Evolutionary conservation across 2,113 vertebrate species (phyloP), one percentile per base, ranked within the genome.

Genomic region (Dicaeum eximium): DNA sequence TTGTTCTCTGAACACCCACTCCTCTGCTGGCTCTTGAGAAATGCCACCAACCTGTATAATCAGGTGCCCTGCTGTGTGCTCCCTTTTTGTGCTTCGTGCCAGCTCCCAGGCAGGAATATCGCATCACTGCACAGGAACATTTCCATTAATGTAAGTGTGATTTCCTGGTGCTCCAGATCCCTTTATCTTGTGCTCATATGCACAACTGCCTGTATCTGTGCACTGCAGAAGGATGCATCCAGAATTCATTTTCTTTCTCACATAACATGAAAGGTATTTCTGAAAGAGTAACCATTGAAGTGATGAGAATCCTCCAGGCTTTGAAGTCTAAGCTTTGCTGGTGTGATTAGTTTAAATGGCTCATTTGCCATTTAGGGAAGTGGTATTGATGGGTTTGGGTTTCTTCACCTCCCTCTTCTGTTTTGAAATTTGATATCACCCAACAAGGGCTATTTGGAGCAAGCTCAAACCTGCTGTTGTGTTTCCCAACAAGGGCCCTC

Each of bases 211-310:
- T 90, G 27, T 94, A 93, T 93, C 91, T 95, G 71, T 80, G 82
- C 62, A 22, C 60, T 31, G 82, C 82, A 88, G 79, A 77, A 66
- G 86, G 80, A 80, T 80, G 83, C 80, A 78, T 70, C 64, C 91
- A 86, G 81, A 83, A 90, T 90, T 66, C 42, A 70, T 93, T 94
- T 95, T 73, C 75, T 71, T 80, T 83, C 86, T 90, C 67, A 6
- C 57, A 30, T 48, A 88, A 86, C 92, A 85, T 72, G 79, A 93
- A 95, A 86, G 66, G 37, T 86, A 83, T 93, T 92, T 93, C 78
- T 93, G 80, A 86, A 82, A 90, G 62, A 93, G 58, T 75, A 88
- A 48, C 81, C 61, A 80, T 66, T 69, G 79, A 75, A 80, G 70
- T 82, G 90, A 77, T 88, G 85, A 91, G 74, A 92, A 72, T 95